Base-by-base conservation (phyloP, 2,888 invertebrate genomes). In the Loripinus fragilis region DNA sequence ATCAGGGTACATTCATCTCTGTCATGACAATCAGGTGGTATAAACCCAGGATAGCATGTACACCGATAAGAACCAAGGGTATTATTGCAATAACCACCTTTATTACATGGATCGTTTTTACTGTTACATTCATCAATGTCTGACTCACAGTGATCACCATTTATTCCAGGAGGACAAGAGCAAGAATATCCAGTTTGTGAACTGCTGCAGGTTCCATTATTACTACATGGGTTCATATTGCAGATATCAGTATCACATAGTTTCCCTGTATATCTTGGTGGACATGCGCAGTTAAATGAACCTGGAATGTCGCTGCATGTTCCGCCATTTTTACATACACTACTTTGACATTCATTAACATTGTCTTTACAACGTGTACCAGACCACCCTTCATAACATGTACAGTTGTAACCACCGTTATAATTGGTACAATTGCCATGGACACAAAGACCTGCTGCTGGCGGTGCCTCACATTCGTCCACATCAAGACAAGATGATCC, bases 11-110 rank as follows among this genome's bases (percentile, higher is more conserved):
- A 60, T 60, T 60, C 60, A 60, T 60, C 17, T 15, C 25, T 33
- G 60, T 60, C 60, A 33, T 60, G 48, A 20, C 70, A 75, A n/a
- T 50, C 70, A 30, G 70, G 65, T n/a, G 65, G 48, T 10, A 75
- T 25, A 64, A 70, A 75, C n/a, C 75, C 75, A 38, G 38, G 10
- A 52, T 68, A 60, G 35, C 60, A 60, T 3, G 60, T 5, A 20
- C 60, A 60, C 10, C 15, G 8, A 33, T 33, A 60, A 2, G 60
- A 60, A 20, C 60, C 60, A 33, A 60, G 8, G 1, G 60, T 33
- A 17, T 60, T 60, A 5, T 33, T 30, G 28, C 60, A 60, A 7
- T 20, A 33, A 15, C 60, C 33, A 17, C 20, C 17, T 1, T 2
- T n/a, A 48, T 33, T n/a, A 35, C 35, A 70, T 3, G 23, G 23